These are phyloP conservation scores for Germaria angustata DNA, from an alignment of 2,888 invertebrate species.

Conservation along the genomic window DNA sequence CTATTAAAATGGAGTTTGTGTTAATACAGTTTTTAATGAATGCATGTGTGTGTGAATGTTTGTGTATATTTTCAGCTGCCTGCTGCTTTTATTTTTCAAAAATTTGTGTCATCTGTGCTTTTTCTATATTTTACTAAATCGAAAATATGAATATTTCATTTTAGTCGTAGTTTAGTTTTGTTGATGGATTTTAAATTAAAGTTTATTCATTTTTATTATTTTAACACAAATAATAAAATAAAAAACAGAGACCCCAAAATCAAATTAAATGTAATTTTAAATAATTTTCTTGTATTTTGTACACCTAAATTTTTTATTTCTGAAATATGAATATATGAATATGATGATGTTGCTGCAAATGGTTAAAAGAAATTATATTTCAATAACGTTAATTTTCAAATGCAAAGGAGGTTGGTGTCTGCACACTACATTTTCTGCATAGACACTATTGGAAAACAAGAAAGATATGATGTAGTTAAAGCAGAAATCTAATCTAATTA, in stretches of 20 bases:
- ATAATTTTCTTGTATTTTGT: background rate
- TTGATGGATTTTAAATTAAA: background rate
- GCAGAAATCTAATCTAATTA: too few relatives aligned
- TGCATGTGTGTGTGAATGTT: background rate
- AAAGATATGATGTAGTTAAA: too few relatives aligned
- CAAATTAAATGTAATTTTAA: conserved; percentile 20
- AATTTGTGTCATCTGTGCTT: background rate
- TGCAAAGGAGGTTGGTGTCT: too few relatives aligned
- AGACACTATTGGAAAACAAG: too few relatives aligned
- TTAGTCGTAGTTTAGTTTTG: background rate
- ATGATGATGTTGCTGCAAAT: too few relatives aligned
- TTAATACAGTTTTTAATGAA: background rate
- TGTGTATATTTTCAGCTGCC: background rate
- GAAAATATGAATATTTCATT: conserved; percentile 19
- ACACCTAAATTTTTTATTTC: too few relatives aligned
- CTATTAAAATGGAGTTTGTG: background rate
- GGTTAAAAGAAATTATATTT: too few relatives aligned
- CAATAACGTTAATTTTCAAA: too few relatives aligned
- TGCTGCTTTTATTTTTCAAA: background rate
- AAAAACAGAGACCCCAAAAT: conserved; percentile 2
- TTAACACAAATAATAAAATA: background rate
- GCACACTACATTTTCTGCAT: too few relatives aligned
- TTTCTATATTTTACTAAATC: conserved; percentile 22
- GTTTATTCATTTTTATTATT: background rate
- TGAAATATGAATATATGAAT: too few relatives aligned